Base-by-base conservation (phyloP, 2,797 vertebrate species). In the Cuniculus paca region DNA sequence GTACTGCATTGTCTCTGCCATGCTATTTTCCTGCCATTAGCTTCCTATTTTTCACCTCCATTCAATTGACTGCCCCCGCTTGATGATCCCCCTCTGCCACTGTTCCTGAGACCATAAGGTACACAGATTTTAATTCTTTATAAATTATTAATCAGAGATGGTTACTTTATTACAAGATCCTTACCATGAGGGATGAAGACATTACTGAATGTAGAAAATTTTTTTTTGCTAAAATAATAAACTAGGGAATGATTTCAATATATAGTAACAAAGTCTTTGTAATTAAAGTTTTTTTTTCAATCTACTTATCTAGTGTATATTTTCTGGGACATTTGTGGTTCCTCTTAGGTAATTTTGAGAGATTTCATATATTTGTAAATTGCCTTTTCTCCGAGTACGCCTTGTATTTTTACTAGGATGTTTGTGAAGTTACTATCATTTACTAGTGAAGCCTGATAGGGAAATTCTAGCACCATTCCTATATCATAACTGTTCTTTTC, bases 111-210 rank as follows among this genome's bases (percentile, higher is more conserved):
- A n/a, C n/a, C n/a, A n/a, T n/a, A n/a, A n/a, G 34, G 54, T 88
- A 85, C 48, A 20, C 52, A 91, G 60, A 93, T 95, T 96, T 63
- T 87, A 61, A 94, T 95, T 96, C 22, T 72, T 91, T 89, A 63
- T 58, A 88, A 77, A 36, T 81, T 94, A 61, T n/a, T 60, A 58
- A 90, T 84, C 31, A 65, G 16, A 89, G 72, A 63, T 90, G 81
- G 0, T 80, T 96, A 93, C 70, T 95, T 90, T 82, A 58, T 90
- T 79, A 10, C 28, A 88, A 78, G 20, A 91, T 84, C 39, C 54
- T 95, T 93, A 81, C 39, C 8, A 80, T 93, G 75, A 58, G 19
- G 91, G 8, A 42, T 77, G 48, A 79, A 92, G 58, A 1, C 24
- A 58, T 75, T 94, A 93, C 77, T 92, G 31, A 83, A 77, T 63